Evolutionary conservation across 2,797 vertebrate species (phyloP).

Genomic region (Nannoperca obscura): DNA sequence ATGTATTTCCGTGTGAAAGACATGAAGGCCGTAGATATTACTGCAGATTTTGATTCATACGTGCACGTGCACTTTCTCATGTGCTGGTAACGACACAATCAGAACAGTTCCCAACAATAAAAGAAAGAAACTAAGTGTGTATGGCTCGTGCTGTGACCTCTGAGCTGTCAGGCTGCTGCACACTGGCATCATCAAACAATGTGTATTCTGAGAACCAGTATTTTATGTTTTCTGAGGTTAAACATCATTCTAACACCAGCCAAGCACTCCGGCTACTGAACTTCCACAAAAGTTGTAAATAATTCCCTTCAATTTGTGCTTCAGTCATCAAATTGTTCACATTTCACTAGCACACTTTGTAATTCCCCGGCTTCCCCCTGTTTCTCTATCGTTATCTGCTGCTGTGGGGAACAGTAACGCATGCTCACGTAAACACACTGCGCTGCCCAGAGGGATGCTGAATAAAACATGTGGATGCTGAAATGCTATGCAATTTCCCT

Average conservation of each 20-base stretch:
- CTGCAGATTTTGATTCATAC: no score
- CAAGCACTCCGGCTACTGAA: neutral
- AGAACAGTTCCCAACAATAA: no score
- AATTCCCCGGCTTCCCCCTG: neutral
- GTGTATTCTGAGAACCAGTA: neutral
- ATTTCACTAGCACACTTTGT: slow-evolving; percentile 4
- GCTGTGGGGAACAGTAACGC: slow-evolving; percentile 30
- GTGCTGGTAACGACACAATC: no score
- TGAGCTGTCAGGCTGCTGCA: no score
- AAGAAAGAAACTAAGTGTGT: no score
- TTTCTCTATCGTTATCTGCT: slow-evolving; percentile 16
- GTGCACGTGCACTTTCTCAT: no score
- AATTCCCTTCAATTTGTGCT: slow-evolving; percentile 3
- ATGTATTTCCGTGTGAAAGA: no score
- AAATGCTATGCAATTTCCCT: slow-evolving; percentile 36
- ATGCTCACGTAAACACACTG: slow-evolving; percentile 52
- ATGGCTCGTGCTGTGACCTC: no score
- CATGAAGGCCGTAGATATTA: no score
- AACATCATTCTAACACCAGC: neutral
- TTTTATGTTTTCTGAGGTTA: neutral
- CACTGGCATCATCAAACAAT: neutral
- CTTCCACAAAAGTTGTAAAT: neutral
- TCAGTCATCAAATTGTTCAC: slow-evolving; percentile 1
- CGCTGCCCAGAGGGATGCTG: slow-evolving; percentile 9
- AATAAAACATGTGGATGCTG: slow-evolving; percentile 58